Evolutionary conservation across 2,113 vertebrate species (phyloP).

Genomic region (Taxidea taxus): DNA sequence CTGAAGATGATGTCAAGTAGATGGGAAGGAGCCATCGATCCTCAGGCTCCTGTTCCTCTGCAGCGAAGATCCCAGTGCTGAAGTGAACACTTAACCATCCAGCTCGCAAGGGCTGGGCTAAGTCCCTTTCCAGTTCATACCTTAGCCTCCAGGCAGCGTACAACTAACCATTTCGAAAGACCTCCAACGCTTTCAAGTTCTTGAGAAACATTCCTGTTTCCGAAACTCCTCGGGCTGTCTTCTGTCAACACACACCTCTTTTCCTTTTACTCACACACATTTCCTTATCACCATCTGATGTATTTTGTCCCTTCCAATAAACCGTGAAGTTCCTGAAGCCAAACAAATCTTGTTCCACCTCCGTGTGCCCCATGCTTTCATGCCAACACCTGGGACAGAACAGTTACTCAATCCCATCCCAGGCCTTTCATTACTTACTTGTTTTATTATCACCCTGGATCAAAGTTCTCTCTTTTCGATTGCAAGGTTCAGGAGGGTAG

Average conservation of each 20-base stretch:
- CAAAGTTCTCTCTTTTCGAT: conserved; percentile 1
- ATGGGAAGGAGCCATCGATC: neutral
- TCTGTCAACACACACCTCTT: neutral
- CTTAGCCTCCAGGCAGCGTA: neutral
- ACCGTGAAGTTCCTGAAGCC: neutral
- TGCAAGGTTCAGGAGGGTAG: neutral
- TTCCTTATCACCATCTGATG: conserved; percentile 36
- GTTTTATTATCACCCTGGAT: neutral
- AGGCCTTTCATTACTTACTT: neutral
- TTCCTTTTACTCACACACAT: neutral
- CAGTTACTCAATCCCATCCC: neutral
- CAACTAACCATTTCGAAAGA: neutral
- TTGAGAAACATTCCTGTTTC: neutral
- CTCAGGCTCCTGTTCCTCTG: neutral
- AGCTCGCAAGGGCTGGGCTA: neutral
- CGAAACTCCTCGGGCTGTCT: conserved; percentile 19
- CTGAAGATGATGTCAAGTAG: conserved; percentile 43
- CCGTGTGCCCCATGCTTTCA: neutral
- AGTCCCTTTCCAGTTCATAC: neutral
- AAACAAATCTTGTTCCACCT: neutral
- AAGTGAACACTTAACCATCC: neutral
- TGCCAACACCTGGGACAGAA: neutral
- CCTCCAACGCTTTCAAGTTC: conserved; percentile 11
- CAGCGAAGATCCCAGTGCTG: neutral
- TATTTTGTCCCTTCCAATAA: conserved; percentile 1